Conservation (phyloP, 2,888 invertebrate genomes). For the Caenorhabditis parvicauda region DNA sequence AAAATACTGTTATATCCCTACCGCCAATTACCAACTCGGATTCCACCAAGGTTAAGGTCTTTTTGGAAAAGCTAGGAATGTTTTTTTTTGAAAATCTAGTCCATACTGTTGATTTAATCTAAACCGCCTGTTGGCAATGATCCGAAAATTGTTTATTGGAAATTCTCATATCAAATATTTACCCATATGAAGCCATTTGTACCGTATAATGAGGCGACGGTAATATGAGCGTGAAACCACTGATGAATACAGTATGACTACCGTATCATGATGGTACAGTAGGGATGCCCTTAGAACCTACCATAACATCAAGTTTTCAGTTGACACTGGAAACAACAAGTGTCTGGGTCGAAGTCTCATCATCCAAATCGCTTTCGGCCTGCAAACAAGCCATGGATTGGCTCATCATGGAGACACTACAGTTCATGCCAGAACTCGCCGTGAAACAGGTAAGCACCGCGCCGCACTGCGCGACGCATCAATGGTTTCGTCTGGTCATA, state of each 20-base stretch:
- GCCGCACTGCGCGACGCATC: neutral
- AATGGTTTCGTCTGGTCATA: neutral
- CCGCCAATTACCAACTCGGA: constrained; percentile 85
- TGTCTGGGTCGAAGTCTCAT: constrained; percentile 40
- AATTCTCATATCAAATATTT: no score
- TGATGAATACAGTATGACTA: neutral
- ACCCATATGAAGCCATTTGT: no score
- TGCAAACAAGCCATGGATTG: constrained; percentile 41
- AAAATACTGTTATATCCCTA: constrained; percentile 76
- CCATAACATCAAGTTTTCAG: no score
- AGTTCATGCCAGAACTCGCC: constrained; percentile 56
- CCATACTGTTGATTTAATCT: neutral
- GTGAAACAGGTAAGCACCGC: constrained; percentile 72
- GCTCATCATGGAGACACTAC: constrained; percentile 20
- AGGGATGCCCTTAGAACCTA: no score
- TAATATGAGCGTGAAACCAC: no score
- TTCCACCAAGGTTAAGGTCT: constrained; percentile 73
- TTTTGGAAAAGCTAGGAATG: neutral
- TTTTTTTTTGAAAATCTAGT: neutral
- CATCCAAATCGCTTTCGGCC: constrained; percentile 29
- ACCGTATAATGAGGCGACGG: no score
- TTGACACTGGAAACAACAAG: constrained; percentile 33
- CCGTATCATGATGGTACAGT: no score
- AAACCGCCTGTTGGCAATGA: no score
- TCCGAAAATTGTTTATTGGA: no score